A percentile compares a stretch with the other conserved stretches of the same genome.
Evolutionary conservation across 2,888 invertebrate species (phyloP).

Genomic region (Amiota communis): DNA sequence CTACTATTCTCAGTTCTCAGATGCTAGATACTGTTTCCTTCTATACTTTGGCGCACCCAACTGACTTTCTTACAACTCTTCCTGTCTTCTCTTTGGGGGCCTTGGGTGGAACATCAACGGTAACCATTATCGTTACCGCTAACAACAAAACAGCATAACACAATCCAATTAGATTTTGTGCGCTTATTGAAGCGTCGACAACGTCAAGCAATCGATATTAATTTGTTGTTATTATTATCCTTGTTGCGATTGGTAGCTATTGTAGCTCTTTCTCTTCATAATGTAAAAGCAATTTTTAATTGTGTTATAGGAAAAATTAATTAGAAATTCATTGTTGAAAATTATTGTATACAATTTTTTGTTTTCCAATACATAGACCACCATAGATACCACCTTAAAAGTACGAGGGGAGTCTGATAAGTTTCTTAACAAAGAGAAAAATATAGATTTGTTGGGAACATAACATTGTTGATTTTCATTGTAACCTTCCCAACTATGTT

Average conservation of each 20-base stretch:
- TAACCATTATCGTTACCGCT: no score
- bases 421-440: no score
- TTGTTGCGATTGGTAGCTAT: no score
- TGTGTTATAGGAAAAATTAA: conserved; percentile 19
- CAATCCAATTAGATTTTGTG: conserved; percentile 23
- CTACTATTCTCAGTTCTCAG: background rate
- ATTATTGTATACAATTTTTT: background rate
- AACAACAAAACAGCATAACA: background rate
- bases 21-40: background rate
- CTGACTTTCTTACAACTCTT: background rate
- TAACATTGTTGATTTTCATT: no score
- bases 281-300: background rate
- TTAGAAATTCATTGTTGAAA: conserved; percentile 25
- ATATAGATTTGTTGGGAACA: no score
- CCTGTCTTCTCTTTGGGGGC: background rate
- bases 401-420: no score
- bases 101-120: no score
- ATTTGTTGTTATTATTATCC: conserved; percentile 21
- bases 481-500: no score
- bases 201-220: conserved; percentile 15
- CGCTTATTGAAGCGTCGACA: conserved; percentile 8
- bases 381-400: no score
- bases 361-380: background rate
- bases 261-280: background rate
- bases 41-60: background rate